phyloP scores from a whole-genome alignment of 2,113 vertebrate genomes.

The Crotophaga sulcirostris region DNA sequence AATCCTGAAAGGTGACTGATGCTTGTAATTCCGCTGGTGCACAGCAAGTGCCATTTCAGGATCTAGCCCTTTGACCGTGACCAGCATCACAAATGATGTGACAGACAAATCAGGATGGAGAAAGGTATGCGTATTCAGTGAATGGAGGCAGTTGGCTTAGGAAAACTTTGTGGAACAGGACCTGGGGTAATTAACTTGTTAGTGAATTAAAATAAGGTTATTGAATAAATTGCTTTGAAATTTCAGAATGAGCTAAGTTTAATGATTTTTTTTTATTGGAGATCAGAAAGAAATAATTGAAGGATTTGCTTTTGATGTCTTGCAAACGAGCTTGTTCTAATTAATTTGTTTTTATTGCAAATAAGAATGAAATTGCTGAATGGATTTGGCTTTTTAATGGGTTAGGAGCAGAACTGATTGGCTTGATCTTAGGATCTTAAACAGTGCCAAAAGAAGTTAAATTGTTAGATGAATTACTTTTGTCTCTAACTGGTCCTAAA shows the following conservation, averaged over 20 bases:
- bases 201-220: conserved; percentile 35
- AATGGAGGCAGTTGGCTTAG: not conserved
- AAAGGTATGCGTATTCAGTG: not conserved
- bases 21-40: not conserved
- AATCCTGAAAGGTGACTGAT: not conserved
- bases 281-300: conserved; percentile 22
- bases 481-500: not conserved
- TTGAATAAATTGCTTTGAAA: conserved; percentile 15
- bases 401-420: not conserved
- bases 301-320: conserved; percentile 29
- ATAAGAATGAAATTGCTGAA: conserved; percentile 12
- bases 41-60: not conserved
- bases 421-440: conserved; percentile 26
- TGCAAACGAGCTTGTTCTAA: not conserved
- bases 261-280: conserved; percentile 54
- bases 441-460: not conserved
- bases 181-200: not conserved
- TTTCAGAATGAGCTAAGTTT: conserved; percentile 13
- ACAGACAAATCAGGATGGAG: not conserved
- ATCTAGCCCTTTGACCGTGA: not conserved
- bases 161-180: not conserved
- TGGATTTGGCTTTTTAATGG: not conserved
- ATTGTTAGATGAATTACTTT: conserved; percentile 8
- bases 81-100: not conserved
- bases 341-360: conserved; percentile 57